phyloP scores from a whole-genome alignment of 2,888 invertebrate species.

The Andrena dorsata region DNA sequence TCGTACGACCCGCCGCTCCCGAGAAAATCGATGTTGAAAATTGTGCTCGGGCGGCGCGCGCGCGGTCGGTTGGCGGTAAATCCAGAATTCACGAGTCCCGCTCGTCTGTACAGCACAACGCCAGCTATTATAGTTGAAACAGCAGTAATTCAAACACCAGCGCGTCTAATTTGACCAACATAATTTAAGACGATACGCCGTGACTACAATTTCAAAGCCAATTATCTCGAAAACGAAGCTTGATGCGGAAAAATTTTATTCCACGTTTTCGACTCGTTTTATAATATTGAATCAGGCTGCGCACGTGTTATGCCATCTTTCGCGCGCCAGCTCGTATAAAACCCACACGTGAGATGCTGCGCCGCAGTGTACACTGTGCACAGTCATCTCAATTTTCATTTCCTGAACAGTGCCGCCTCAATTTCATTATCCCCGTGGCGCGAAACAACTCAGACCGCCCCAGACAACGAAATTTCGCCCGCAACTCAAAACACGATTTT shows the following conservation, averaged over 20 bases:
- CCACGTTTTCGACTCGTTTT: too few species aligned
- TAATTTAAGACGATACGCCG: too few species aligned
- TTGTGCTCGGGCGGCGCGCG: neutral
- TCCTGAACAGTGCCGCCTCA: neutral
- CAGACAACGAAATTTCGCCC: conserved; percentile 12
- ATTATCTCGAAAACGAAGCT: conserved; percentile 3
- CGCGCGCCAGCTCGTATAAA: too few species aligned
- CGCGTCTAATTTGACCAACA: too few species aligned
- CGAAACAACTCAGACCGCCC: neutral
- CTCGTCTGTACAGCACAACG: too few species aligned
- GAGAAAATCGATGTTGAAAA: neutral
- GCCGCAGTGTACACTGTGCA: too few species aligned
- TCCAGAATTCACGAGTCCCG: neutral
- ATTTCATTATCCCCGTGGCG: conserved; percentile 5
- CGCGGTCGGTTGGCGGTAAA: neutral
- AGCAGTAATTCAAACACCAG: too few species aligned
- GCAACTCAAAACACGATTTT: conserved; percentile 32
- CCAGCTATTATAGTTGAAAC: too few species aligned
- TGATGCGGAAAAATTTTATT: neutral
- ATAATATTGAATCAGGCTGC: too few species aligned
- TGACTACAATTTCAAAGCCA: neutral
- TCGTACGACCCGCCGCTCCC: neutral
- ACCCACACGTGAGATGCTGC: too few species aligned
- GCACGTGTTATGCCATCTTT: too few species aligned
- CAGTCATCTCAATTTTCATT: too few species aligned